These are phyloP conservation scores for Trichopria drosophilae DNA, from an alignment of 2,888 invertebrate genomes.

Conservation along the genomic window DNA sequence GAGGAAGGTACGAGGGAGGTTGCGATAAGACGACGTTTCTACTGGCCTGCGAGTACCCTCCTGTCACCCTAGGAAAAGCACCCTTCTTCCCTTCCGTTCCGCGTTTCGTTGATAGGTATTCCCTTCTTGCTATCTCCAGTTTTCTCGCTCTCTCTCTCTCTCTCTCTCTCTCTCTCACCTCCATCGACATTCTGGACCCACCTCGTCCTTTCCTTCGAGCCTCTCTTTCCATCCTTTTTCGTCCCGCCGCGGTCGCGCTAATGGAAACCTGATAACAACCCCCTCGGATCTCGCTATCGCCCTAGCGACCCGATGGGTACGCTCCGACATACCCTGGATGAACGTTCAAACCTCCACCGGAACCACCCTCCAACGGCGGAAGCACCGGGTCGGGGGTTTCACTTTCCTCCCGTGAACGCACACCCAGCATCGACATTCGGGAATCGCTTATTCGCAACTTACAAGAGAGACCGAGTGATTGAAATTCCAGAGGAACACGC, in stretches of 20 bases:
- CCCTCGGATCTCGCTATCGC: conserved; percentile 36
- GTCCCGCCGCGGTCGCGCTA: conserved; percentile 40
- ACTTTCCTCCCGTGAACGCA: conserved; percentile 7
- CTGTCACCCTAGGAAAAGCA: conserved; percentile 52
- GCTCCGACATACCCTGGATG: conserved; percentile 14
- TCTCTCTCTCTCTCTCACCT: conserved; percentile 29
- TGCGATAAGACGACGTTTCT: conserved; percentile 51
- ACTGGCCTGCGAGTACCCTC: conserved; percentile 39
- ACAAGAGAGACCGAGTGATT: too few species aligned
- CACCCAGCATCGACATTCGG: too few species aligned
- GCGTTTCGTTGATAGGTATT: neutral
- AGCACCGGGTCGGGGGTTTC: too few species aligned
- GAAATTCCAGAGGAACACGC: too few species aligned
- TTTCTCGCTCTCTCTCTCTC: conserved; percentile 29
- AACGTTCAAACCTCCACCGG: conserved; percentile 12
- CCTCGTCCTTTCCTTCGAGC: conserved; percentile 10
- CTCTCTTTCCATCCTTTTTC: conserved; percentile 20
- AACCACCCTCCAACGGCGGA: too few species aligned
- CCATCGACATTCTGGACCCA: conserved; percentile 11
- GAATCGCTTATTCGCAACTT: too few species aligned
- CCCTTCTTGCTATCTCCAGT: conserved; percentile 19
- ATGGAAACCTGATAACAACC: conserved; percentile 51
- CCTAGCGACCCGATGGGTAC: conserved; percentile 29
- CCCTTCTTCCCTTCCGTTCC: conserved; percentile 53
- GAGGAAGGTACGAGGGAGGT: conserved; percentile 38